phyloP scores from a whole-genome alignment of 2,113 vertebrate species.

The Mola mola region DNA sequence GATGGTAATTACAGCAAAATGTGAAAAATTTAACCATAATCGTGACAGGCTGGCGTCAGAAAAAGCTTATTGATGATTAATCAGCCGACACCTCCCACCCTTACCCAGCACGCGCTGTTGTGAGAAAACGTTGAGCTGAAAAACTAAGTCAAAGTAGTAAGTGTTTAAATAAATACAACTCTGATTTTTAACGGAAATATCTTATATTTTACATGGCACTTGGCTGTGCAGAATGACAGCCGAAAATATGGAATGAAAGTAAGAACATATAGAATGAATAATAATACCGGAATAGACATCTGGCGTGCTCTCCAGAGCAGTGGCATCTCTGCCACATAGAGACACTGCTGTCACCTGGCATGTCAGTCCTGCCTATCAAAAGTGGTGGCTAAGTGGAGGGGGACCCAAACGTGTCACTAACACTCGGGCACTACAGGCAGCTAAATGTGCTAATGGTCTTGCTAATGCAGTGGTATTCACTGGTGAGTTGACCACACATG shows the following conservation, averaged over 20 bases:
- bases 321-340: slow-evolving; percentile 37
- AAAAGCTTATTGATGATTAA: no score
- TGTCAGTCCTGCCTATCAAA: slow-evolving; percentile 75
- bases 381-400: slow-evolving; percentile 72
- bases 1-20: no score
- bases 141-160: no score
- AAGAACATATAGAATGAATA: background rate
- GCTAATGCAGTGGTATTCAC: slow-evolving; percentile 80
- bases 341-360: slow-evolving; percentile 78
- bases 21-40: no score
- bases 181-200: no score
- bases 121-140: no score
- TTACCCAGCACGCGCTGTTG: no score
- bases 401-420: slow-evolving; percentile 78
- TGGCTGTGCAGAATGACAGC: background rate
- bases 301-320: slow-evolving; percentile 15
- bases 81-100: no score
- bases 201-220: no score
- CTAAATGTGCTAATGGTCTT: slow-evolving; percentile 79
- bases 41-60: no score
- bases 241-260: background rate
- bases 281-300: background rate
- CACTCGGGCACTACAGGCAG: slow-evolving; percentile 75
- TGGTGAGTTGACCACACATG: slow-evolving; percentile 66
- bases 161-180: no score